Evolutionary conservation across 2,113 vertebrate genomes (phyloP), one percentile per base, ranked within the genome.

Genomic region (Pipa parva): DNA sequence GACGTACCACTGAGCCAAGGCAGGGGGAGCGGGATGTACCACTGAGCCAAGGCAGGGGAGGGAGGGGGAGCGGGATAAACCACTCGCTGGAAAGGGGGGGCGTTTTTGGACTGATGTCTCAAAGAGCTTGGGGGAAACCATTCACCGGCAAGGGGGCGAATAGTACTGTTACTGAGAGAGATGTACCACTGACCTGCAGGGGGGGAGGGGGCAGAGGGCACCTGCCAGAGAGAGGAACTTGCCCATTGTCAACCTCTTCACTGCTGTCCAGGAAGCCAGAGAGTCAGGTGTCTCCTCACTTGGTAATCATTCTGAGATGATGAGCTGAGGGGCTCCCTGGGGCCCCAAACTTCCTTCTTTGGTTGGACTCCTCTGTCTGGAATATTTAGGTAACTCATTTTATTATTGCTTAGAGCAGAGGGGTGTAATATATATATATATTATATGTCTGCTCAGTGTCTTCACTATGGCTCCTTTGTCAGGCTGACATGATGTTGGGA

Each of bases 1-100:
- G 2, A 28, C 71, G 76, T 73, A 74, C 65, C 28, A 21, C 73
- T 39, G 61, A 75, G 51, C 67, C 18, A 24, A 55, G n/a, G 39
- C 29, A 72, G 73, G 74, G 29, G 73, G 27, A 75, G 74, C 71
- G 73, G 36, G 2, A 28, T 72, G 76, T 73, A 74, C 65, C 28
- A 21, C 73, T 39, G 61, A 75, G 51, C 67, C 18, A 24, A 55
- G n/a, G 39, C 22, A 11, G n/a, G 31, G 46, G 5, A 61, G 22
- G 36, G 21, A 48, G 1, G n/a, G 54, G 66, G 33, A 11, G 78
- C 75, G 52, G 72, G 56, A 52, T 42, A 61, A 48, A 67, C 73
- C 77, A 49, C 1, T 66, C 24, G 66, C 58, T 42, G 79, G 71
- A 73, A 71, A 75, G 73, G 71, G 10, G 29, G 29, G 29, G 29